Percentiles rank a stretch among this genome's conserved stretches.
phyloP scores from a whole-genome alignment of 2,797 vertebrate species.

The Syngnathus rostellatus region DNA sequence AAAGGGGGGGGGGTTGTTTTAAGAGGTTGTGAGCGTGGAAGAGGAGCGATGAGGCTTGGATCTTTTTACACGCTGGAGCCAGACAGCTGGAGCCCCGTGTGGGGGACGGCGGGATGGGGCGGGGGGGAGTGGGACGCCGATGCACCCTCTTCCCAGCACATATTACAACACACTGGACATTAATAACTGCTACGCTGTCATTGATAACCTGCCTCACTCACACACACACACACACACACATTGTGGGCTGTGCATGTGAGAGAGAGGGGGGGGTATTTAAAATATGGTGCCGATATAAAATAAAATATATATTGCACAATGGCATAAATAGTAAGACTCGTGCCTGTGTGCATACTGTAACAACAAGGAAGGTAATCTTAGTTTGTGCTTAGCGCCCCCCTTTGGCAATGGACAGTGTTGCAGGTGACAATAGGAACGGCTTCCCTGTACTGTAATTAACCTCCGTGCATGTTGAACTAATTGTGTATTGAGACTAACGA shows the following conservation, averaged over 20 bases:
- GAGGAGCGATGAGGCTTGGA: conserved; percentile 60
- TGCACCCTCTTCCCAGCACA: conserved; percentile 65
- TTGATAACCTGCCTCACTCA: conserved; percentile 20
- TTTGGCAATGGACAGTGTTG: conserved; percentile 50
- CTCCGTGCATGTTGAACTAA: conserved; percentile 12
- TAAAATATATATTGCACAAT: neutral
- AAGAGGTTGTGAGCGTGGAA: conserved; percentile 43
- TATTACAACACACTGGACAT: conserved; percentile 61
- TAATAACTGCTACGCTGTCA: conserved; percentile 68
- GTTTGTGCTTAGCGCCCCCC: conserved; percentile 64
- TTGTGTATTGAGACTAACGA: neutral
- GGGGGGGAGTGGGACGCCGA: conserved; percentile 41
- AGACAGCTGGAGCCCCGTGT: conserved; percentile 65
- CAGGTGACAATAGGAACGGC: conserved; percentile 11
- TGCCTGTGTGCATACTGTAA: neutral
- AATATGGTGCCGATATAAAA: neutral
- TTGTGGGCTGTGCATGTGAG: conserved; percentile 48
- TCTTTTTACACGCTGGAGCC: conserved; percentile 68
- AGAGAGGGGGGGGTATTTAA: neutral
- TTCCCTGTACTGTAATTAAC: conserved; percentile 37
- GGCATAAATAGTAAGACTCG: neutral
- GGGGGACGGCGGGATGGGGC: conserved; percentile 6
- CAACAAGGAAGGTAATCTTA: conserved; percentile 10
- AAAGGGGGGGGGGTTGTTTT: conserved; percentile 20
- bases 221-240: neutral